phyloP scores from a whole-genome alignment of 2,113 vertebrate species.

The Henicopernis longicauda region DNA sequence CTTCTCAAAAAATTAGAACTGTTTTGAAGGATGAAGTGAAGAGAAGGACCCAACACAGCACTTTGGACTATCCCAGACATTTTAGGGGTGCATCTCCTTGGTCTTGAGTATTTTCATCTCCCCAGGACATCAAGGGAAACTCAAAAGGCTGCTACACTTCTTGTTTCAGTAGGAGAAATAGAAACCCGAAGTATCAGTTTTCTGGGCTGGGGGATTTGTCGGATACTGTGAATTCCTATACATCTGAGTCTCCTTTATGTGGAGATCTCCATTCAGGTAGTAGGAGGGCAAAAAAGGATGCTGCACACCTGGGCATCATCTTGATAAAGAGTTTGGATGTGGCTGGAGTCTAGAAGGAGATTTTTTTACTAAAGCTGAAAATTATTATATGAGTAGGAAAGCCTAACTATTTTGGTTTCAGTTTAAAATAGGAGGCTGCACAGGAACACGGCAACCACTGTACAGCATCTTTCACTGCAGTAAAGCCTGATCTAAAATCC shows the following conservation, averaged over 20 bases:
- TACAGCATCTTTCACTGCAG: neutral
- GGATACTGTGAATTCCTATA: neutral
- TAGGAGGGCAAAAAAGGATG: neutral
- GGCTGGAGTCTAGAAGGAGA: neutral
- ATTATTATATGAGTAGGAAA: neutral
- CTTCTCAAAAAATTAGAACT: neutral
- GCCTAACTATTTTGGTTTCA: neutral
- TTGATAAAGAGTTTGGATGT: neutral
- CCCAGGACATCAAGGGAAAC: neutral
- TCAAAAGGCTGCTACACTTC: neutral
- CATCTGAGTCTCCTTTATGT: neutral
- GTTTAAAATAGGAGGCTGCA: neutral
- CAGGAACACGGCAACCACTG: neutral
- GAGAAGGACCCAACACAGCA: neutral
- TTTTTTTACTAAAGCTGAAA: neutral
- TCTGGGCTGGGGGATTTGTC: neutral
- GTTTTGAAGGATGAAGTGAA: neutral
- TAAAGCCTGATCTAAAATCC: neutral
- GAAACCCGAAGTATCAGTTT: neutral
- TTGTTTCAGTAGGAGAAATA: neutral
- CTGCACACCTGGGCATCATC: neutral
- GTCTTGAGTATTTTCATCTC: neutral
- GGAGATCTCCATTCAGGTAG: neutral
- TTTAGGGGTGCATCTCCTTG: neutral
- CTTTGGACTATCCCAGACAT: neutral